Conservation (phyloP, 1,140 invertebrate species). For the Phymastichus coffea region DNA sequence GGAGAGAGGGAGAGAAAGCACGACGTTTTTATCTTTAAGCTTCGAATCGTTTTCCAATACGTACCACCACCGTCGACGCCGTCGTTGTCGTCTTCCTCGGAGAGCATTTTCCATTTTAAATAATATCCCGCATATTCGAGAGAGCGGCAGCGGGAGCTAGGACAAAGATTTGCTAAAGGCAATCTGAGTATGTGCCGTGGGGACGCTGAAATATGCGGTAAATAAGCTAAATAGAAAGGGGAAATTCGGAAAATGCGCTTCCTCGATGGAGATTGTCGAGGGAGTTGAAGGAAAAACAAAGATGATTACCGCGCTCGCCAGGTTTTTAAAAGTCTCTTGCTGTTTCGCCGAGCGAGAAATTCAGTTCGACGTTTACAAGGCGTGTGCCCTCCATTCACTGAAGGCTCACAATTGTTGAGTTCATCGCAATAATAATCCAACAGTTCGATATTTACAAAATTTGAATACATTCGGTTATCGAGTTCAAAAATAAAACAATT, state of each 20-base stretch:
- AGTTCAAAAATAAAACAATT: no score
- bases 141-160: background rate
- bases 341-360: no score
- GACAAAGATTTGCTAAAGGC: background rate
- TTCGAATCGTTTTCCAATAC: conserved; percentile 31
- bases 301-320: no score
- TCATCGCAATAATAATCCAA: no score
- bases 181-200: background rate
- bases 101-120: conserved; percentile 29
- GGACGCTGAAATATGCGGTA: background rate
- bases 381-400: no score
- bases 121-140: conserved; percentile 11
- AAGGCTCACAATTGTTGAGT: no score
- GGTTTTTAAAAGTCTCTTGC: no score
- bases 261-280: background rate
- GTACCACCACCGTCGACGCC: no score
- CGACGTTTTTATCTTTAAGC: conserved; percentile 27
- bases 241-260: conserved; percentile 3
- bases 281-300: background rate
- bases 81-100: conserved; percentile 4
- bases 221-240: background rate
- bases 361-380: no score
- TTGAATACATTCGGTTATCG: no score
- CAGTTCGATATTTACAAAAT: no score
- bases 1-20: conserved; percentile 4